Conservation (phyloP, 2,888 invertebrate genomes). For the Andricus curvator region DNA sequence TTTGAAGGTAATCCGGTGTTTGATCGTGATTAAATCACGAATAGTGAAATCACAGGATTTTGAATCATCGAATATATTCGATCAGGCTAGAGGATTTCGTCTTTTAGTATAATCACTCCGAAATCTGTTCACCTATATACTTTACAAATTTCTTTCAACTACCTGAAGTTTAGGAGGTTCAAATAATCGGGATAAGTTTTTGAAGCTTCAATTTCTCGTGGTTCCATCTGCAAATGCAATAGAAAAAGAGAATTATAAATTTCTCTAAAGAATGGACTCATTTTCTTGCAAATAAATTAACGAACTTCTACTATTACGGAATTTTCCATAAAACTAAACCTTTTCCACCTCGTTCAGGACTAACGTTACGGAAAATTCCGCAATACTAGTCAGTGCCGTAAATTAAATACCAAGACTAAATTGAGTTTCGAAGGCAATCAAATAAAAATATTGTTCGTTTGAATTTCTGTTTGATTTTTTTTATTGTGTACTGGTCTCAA, state of each 20-base stretch:
- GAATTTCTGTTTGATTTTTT: too few relatives aligned
- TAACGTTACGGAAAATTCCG: too few relatives aligned
- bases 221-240: neutral
- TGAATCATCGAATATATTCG: neutral
- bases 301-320: too few relatives aligned
- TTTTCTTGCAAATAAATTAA: neutral
- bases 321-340: too few relatives aligned
- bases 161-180: neutral
- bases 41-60: neutral
- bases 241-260: neutral
- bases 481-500: too few relatives aligned
- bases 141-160: neutral
- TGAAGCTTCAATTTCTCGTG: neutral
- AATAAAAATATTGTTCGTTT: neutral
- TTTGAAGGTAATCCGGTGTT: constrained; percentile 25
- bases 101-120: neutral
- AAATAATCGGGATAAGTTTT: neutral
- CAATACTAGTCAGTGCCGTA: too few relatives aligned
- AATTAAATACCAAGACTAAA: too few relatives aligned
- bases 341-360: too few relatives aligned
- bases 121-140: neutral
- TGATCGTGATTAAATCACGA: neutral
- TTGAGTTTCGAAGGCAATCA: neutral
- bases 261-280: too few relatives aligned
- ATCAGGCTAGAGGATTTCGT: neutral